Evolutionary conservation across 2,888 invertebrate species (phyloP), one percentile per base, ranked within the genome.

Genomic region (Steinernema scapterisci): DNA sequence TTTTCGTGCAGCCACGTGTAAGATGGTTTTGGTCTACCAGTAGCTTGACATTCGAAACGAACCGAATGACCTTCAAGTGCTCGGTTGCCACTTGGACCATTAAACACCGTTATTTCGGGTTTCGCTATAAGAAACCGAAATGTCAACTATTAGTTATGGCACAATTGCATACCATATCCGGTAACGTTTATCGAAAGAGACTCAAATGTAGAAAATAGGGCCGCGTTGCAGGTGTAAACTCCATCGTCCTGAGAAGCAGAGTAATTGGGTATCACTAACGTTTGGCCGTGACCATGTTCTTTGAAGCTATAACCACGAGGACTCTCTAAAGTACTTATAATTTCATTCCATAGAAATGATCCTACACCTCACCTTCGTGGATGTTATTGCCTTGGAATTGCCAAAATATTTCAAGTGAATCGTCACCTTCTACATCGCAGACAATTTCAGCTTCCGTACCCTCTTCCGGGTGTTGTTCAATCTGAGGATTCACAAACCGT

Each of bases 91-190:
- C 31, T 72, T 27, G 84, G 84, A 31, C 75, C 75, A 45, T 84
- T 82, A 73, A 83, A 84, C 23, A 83, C 82, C 16, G 84, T 83
- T 72, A 84, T 84, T 74, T 73, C 75, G 2, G 84, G 84, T 38
- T 80, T 79, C 48, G 80, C 82, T 51, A 16, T 51, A 72, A 51
- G 27, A 52, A 19, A 25, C 31, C 38, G 38, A 38, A 70, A 31
- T 1, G 27, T 9, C 44, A 46, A 72, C 2, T n/a, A 44, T 1
- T 44, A n/a, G n/a, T 38, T 9, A 38, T 38, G 38, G 9, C 46
- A 75, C 6, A 21, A 52, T 52, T 19, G 6, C 79, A 78, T 75
- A 82, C 83, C 80, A 73, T 81, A 82, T 56, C 82, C 27, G 43
- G 73, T 46, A 11, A 71, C 70, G 21, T 70, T 75, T 56, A 80